phyloP scores from a whole-genome alignment of 2,888 invertebrate genomes.

The Drosophila subsilvestris region DNA sequence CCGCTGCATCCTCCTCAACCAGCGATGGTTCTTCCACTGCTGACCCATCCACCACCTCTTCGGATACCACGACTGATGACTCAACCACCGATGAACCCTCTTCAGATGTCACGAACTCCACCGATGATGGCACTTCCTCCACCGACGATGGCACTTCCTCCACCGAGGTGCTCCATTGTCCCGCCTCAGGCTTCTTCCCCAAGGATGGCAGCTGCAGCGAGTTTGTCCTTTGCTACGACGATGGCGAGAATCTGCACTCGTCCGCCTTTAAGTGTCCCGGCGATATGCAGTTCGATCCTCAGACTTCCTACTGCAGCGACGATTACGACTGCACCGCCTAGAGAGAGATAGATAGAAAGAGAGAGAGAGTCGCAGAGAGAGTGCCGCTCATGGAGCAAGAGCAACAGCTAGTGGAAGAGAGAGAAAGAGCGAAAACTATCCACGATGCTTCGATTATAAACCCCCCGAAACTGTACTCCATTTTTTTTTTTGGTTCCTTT shows the following conservation, averaged over 20 bases:
- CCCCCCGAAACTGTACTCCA: conserved; percentile 1
- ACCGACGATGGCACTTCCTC: conserved; percentile 10
- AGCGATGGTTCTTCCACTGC: conserved; percentile 3
- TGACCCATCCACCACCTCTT: too few species aligned
- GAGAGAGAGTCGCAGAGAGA: neutral
- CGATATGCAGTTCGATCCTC: conserved; percentile 63
- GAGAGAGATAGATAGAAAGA: neutral
- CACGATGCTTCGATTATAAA: conserved; percentile 13
- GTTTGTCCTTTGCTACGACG: conserved; percentile 59
- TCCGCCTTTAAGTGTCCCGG: conserved; percentile 54
- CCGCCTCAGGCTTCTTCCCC: conserved; percentile 65
- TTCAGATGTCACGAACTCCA: conserved; percentile 11
- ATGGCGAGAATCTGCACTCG: conserved; percentile 2
- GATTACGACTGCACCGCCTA: conserved; percentile 46
- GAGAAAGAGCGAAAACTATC: conserved; percentile 15
- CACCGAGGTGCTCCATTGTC: conserved; percentile 45
- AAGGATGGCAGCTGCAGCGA: conserved; percentile 52
- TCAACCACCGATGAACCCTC: conserved; percentile 8
- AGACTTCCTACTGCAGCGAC: conserved; percentile 43
- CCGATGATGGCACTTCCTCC: conserved; percentile 11
- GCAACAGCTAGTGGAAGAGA: neutral
- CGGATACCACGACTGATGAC: too few species aligned
- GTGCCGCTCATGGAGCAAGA: too few species aligned
- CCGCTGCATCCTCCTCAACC: too few species aligned
- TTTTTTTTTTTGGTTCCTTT: conserved; percentile 32